Evolutionary conservation across 2,888 invertebrate genomes (phyloP), one percentile per base, ranked within the genome.

Genomic region (Trilocha varians): DNA sequence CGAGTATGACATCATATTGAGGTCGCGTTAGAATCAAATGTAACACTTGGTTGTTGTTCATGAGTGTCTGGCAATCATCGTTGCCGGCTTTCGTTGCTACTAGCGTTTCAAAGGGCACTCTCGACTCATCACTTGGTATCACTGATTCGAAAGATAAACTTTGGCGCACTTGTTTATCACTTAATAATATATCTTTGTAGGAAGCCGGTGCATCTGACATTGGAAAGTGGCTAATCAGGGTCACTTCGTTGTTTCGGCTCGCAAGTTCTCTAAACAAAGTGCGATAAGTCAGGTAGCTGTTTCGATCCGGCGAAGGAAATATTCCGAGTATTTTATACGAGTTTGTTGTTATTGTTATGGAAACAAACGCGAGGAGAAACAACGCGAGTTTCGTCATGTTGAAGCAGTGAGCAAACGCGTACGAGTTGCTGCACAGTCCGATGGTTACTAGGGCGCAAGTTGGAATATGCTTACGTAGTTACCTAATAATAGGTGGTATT

Each of bases 1-100:
- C 87, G 16, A 95, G 59, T 32, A 94, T 87, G 6, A 93, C 74
- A 65, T 95, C 93, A 65, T 88, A 93, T 41, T 82, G 84, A 46
- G 87, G 80, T 48, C 66, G 75, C 61, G 63, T 88, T 45, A 50
- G 73, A 64, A 66, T 84, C 74, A 87, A 78, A n/a, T 89, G 87
- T 35, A 82, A 60, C 53, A 87, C 85, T 40, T 87, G 78, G 38
- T 87, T 76, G 48, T 90, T 67, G 36, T 77, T 76, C 57, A 90
- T 76, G 43, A 87, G 59, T 39, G 65, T 72, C 57, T 80, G 83
- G 59, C 87, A 87, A 52, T 84, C 83, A 36, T 85, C 83, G 60
- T 85, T 84, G 16, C 86, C 87, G 39, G 72, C 65, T 71, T 87
- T 86, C 36, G 83, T 83, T 32, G 76, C 73, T 36, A 84, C 75